Conservation (phyloP, 1,140 invertebrate genomes). For the Lucilia sericata region DNA sequence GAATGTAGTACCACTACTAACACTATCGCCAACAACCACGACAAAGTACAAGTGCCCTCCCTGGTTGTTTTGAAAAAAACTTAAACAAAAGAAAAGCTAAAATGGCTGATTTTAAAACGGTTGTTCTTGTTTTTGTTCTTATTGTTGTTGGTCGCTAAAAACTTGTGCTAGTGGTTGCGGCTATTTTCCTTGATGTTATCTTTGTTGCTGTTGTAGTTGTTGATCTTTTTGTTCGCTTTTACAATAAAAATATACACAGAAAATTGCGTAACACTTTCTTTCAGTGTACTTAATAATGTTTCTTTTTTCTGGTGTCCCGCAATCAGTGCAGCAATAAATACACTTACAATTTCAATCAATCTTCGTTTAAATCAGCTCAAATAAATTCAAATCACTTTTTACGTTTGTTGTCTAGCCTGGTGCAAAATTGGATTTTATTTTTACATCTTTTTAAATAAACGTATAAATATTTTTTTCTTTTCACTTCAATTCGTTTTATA, state of each 20-base stretch:
- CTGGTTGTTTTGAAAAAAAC: not conserved
- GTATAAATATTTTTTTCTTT: not conserved
- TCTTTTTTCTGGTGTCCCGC: not conserved
- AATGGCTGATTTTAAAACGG: constrained; percentile 5
- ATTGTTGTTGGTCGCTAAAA: not conserved
- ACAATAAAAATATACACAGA: constrained; percentile 23
- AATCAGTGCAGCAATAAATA: not conserved
- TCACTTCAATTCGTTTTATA: not conserved
- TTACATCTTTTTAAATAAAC: constrained; percentile 6
- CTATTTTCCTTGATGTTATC: constrained; percentile 20
- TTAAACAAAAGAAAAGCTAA: not conserved
- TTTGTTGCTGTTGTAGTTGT: not conserved
- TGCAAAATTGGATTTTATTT: not conserved
- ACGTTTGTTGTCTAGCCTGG: not conserved
- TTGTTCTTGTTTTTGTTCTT: constrained; percentile 2
- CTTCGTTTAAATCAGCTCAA: not conserved
- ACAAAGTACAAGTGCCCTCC: constrained; percentile 24
- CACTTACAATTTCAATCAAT: constrained; percentile 6
- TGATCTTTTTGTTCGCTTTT: constrained; percentile 43
- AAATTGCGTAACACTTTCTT: constrained; percentile 49
- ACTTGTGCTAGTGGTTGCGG: constrained; percentile 19
- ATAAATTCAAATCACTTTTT: not conserved
- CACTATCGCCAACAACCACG: not conserved
- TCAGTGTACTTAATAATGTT: constrained; percentile 41
- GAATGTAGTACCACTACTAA: not conserved